Evolutionary conservation across 2,888 invertebrate species (phyloP).

Genomic region (Hartigia nigra): DNA sequence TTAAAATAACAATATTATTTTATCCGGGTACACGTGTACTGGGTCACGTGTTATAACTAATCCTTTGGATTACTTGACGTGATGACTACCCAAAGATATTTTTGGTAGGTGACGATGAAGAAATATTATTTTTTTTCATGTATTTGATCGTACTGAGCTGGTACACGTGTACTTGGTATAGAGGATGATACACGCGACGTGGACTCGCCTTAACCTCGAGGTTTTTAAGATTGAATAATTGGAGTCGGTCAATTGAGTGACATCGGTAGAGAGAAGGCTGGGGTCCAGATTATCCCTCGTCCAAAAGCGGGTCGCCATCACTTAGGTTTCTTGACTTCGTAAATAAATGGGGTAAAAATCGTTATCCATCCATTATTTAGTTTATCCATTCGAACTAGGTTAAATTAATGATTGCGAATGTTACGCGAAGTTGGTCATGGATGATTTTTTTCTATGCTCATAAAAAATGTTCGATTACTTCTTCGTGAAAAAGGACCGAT

Average conservation of each 20-base stretch:
- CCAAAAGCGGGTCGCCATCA: neutral
- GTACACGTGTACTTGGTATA: neutral
- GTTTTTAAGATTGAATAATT: slow-evolving; percentile 5
- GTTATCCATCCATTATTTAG: neutral
- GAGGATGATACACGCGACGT: neutral
- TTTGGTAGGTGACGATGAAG: neutral
- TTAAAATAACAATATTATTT: neutral
- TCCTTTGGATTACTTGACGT: neutral
- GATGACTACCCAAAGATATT: neutral
- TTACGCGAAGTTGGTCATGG: neutral
- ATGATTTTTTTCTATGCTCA: neutral
- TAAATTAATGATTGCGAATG: neutral
- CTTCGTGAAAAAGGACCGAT: neutral
- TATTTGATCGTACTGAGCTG: neutral
- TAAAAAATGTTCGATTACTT: neutral
- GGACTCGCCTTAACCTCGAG: slow-evolving; percentile 2
- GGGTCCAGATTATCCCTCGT: slow-evolving; percentile 2
- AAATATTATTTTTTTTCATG: neutral
- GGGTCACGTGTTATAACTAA: too few species aligned
- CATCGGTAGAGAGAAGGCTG: neutral
- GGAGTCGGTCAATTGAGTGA: neutral
- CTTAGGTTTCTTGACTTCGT: neutral
- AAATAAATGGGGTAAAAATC: slow-evolving; percentile 5
- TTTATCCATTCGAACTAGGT: neutral
- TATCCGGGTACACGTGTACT: too few species aligned